Conservation (phyloP, 2,888 invertebrate species). For the Ochropacha duplaris region DNA sequence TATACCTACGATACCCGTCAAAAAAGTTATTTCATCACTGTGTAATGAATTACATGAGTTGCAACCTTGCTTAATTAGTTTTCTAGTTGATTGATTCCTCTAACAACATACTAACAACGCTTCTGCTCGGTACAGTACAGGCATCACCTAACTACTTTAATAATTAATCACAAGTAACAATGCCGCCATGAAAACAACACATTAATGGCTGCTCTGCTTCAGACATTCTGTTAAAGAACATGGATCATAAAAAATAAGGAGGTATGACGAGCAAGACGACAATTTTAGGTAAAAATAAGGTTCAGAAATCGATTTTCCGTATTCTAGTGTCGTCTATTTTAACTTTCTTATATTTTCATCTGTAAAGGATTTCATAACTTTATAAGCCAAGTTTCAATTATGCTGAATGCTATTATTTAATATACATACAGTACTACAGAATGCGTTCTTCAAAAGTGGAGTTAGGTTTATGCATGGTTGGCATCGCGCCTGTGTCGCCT, state of each 20-base stretch:
- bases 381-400: no score
- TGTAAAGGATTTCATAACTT: no score
- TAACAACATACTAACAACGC: neutral
- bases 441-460: no score
- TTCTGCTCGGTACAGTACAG: neutral
- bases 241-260: neutral
- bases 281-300: no score
- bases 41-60: neutral
- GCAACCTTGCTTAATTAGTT: neutral
- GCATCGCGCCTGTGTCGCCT: no score
- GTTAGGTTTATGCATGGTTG: no score
- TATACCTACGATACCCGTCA: no score
- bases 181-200: neutral
- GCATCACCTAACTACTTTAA: neutral
- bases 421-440: no score
- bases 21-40: neutral
- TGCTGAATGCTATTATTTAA: no score
- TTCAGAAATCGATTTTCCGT: no score
- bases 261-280: neutral
- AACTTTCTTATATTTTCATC: no score
- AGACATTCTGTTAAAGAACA: neutral
- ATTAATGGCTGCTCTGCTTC: neutral
- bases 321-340: no score
- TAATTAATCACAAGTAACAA: constrained; percentile 1
- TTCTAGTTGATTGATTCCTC: neutral